Percentiles rank a stretch among this genome's conserved stretches.
These are phyloP conservation scores for Eupithecia subfuscata DNA, from an alignment of 2,888 invertebrate species.

Conservation along the genomic window DNA sequence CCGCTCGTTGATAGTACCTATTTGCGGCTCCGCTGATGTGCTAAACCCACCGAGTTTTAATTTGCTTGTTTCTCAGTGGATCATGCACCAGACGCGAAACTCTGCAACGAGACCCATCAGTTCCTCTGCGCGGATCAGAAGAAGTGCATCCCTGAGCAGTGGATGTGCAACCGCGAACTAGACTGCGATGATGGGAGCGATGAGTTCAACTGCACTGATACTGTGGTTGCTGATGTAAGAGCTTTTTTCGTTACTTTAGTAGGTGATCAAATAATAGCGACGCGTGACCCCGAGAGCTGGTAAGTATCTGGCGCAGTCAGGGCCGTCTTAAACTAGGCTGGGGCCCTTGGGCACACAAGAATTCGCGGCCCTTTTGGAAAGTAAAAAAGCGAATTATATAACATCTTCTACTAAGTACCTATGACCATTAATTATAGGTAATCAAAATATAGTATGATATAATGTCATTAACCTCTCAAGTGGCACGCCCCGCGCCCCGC, in stretches of 20 bases:
- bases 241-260: neutral
- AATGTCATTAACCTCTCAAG: too few species aligned
- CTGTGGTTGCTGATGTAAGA: conserved; percentile 47
- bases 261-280: too few species aligned
- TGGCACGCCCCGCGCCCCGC: too few species aligned
- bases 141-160: conserved; percentile 87
- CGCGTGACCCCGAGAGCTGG: too few species aligned
- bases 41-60: neutral
- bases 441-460: too few species aligned
- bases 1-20: neutral
- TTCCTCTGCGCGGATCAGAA: conserved; percentile 84
- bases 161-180: conserved; percentile 88
- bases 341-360: too few species aligned
- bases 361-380: too few species aligned
- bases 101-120: conserved; percentile 73
- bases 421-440: too few species aligned
- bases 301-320: too few species aligned
- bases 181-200: conserved; percentile 88
- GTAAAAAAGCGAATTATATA: too few species aligned
- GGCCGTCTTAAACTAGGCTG: too few species aligned
- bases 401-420: too few species aligned
- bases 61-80: conserved; percentile 47
- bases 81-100: conserved; percentile 50
- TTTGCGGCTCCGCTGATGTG: neutral
- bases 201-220: conserved; percentile 73